phyloP scores from a whole-genome alignment of 2,113 vertebrate species.

The Callaeas wilsoni region DNA sequence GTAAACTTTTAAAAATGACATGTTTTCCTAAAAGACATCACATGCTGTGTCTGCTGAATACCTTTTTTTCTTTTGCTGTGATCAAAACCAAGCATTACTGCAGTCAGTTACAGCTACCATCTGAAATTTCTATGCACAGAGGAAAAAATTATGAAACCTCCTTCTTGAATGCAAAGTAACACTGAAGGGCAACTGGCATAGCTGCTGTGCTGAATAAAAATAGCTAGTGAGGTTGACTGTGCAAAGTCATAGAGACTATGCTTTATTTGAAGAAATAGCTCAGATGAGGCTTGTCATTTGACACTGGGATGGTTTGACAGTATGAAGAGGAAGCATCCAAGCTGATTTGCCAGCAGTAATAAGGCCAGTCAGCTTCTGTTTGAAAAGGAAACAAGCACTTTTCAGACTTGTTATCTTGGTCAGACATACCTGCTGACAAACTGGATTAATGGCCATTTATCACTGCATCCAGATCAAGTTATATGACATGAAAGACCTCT shows the following conservation, averaged over 20 bases:
- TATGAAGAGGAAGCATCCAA: neutral
- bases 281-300: neutral
- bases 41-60: neutral
- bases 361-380: neutral
- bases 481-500: neutral
- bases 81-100: neutral
- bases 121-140: neutral
- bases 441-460: neutral
- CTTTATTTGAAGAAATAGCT: neutral
- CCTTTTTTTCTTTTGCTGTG: neutral
- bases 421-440: neutral
- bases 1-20: neutral
- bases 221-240: neutral
- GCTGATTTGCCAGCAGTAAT: neutral
- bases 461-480: neutral
- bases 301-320: neutral
- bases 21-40: neutral
- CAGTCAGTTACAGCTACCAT: neutral
- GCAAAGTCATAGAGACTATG: neutral
- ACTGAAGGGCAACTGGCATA: neutral
- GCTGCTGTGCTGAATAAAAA: neutral
- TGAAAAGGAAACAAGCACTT: neutral
- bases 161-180: neutral
- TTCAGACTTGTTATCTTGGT: neutral
- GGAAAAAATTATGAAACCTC: neutral